These are phyloP conservation scores for Drosophila phalerata DNA, from an alignment of 2,888 invertebrate genomes.

Conservation along the genomic window DNA sequence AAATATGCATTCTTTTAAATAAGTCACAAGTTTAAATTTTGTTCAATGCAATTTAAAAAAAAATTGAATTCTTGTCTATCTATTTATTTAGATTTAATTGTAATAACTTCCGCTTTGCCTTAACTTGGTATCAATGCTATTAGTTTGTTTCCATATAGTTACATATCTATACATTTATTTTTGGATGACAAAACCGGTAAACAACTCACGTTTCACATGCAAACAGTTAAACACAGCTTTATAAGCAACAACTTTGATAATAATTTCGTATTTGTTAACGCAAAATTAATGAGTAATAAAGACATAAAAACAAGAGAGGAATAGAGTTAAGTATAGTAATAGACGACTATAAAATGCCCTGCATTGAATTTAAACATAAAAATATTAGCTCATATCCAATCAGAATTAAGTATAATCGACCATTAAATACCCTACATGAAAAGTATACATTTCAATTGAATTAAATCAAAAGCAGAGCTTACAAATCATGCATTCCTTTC, in stretches of 20 bases:
- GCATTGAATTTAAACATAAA: neutral
- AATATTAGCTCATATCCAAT: neutral
- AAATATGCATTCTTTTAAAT: neutral
- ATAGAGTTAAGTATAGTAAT: neutral
- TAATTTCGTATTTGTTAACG: conserved; percentile 34
- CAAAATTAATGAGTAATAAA: conserved; percentile 37
- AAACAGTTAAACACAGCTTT: conserved; percentile 30
- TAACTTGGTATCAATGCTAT: neutral
- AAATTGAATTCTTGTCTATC: too few species aligned
- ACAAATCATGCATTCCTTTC: neutral
- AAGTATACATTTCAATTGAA: neutral
- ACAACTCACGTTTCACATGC: conserved; percentile 27
- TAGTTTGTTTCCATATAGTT: neutral
- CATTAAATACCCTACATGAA: conserved; percentile 1
- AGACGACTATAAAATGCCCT: conserved; percentile 11
- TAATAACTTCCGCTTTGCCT: conserved; percentile 25
- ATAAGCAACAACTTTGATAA: conserved; percentile 21
- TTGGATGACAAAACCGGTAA: conserved; percentile 15
- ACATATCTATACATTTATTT: neutral
- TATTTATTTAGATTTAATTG: conserved; percentile 13
- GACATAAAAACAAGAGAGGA: conserved; percentile 4
- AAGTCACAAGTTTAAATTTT: neutral
- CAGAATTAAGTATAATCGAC: neutral
- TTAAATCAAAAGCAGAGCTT: neutral
- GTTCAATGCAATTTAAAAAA: neutral